Base-by-base conservation (phyloP, 2,797 vertebrate genomes). In the Smutsia temminckii region DNA sequence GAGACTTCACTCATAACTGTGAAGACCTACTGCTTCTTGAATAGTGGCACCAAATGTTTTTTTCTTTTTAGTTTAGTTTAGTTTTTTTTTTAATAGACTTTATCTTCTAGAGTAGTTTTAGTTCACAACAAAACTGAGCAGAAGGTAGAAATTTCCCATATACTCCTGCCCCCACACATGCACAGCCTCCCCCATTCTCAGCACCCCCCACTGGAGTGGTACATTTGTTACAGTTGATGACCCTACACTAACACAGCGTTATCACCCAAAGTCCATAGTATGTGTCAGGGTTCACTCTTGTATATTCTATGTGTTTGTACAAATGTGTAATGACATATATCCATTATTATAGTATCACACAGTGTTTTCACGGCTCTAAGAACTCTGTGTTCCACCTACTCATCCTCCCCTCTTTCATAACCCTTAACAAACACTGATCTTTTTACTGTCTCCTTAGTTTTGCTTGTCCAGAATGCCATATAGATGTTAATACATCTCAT, bases 11-110 rank as follows among this genome's bases (percentile, higher is more conserved):
- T 92, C 72, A 87, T 92, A 94, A 21, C 94, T 89, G 90, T 66
- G 86, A 96, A 94, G 90, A 17, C 78, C 69, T 87, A 93, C 68
- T 86, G 61, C 13, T 11, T 94, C 84, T 74, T 85, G 51, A 96
- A 86, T 40, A 20, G 63, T 92, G 46, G 25, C 5, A 27, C 37
- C 53, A 4, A 42, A 29, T 69, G 11, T 85, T 42, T 49, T 80
- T 25, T 14, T 25, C 25, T 37, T 34, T n/a, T 51, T 42, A 13
- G 2, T 46, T 72, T n/a, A 72, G 16, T 16, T 57, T 40, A 25
- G 42, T 1, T 6, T 2, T 69, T 78, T 77, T 59, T 78, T 59
- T 1, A 75, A 17, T 29, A 59, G 71, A 69, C 3, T 51, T 49
- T 63, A 40, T 61, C 81, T 72, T 69, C 69, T 90, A 42, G 42